Conservation (phyloP, 1,140 invertebrate genomes). For the Sinella curviseta region DNA sequence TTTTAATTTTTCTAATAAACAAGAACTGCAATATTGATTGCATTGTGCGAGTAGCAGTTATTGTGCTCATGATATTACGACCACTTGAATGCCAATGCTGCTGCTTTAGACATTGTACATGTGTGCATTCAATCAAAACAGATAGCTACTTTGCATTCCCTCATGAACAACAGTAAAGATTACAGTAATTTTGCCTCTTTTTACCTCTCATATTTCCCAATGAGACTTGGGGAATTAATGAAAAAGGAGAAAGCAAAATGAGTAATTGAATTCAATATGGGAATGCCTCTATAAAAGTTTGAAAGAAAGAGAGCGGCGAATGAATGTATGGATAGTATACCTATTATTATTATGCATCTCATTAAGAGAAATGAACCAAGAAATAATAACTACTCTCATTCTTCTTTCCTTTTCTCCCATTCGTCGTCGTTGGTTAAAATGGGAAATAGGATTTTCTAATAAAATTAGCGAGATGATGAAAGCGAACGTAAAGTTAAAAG, state of each 20-base stretch:
- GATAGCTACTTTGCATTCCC: too few species aligned
- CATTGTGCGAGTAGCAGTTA: too few species aligned
- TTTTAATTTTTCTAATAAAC: too few species aligned
- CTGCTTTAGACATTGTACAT: too few species aligned
- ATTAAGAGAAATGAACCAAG: constrained; percentile 26
- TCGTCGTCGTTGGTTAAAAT: neutral
- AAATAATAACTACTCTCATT: constrained; percentile 13
- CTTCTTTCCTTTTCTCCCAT: neutral
- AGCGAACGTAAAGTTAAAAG: neutral
- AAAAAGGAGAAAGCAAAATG: constrained; percentile 23
- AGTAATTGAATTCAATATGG: constrained; percentile 16
- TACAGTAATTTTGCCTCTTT: neutral
- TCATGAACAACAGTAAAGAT: neutral
- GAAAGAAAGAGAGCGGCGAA: too few species aligned
- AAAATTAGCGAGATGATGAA: constrained; percentile 25
- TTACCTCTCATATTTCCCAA: constrained; percentile 23
- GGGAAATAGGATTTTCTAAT: constrained; percentile 19
- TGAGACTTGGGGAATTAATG: constrained; percentile 23
- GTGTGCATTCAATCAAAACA: too few species aligned
- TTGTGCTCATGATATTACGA: too few species aligned
- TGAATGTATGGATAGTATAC: too few species aligned
- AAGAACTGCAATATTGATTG: too few species aligned
- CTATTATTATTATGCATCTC: constrained; percentile 18
- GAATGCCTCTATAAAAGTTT: neutral
- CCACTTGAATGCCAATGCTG: too few species aligned